Evolutionary conservation across 2,113 vertebrate species (phyloP).

Genomic region (Malurus cyaneus): DNA sequence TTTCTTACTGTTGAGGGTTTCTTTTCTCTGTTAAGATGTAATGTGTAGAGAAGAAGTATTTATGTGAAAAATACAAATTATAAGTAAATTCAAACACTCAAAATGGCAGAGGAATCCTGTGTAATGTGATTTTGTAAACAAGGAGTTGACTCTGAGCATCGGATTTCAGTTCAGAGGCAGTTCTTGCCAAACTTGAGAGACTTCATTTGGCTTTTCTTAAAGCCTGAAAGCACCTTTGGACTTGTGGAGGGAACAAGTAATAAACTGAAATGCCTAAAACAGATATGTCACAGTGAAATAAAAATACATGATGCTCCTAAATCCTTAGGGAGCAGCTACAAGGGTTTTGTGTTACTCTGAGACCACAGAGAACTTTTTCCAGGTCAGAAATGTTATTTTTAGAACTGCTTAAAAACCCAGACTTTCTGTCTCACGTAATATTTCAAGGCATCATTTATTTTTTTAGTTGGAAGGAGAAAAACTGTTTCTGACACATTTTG

Average conservation of each 20-base stretch:
- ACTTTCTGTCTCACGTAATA: neutral
- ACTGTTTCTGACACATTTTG: neutral
- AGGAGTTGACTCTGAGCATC: neutral
- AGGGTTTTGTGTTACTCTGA: neutral
- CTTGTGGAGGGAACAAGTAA: neutral
- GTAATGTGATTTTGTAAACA: fast-evolving
- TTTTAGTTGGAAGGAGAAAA: neutral
- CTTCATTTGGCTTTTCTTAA: neutral
- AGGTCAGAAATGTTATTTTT: conserved; percentile 7
- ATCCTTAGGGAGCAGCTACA: neutral
- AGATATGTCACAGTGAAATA: neutral
- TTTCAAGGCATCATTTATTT: neutral
- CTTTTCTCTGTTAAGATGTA: neutral
- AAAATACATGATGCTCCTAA: neutral
- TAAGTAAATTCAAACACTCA: neutral
- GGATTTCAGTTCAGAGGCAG: neutral
- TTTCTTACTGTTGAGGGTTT: neutral
- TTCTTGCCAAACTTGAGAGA: neutral
- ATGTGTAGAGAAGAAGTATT: neutral
- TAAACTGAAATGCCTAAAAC: neutral
- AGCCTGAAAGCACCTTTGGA: neutral
- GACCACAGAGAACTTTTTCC: neutral
- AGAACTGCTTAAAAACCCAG: neutral
- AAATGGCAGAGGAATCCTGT: neutral
- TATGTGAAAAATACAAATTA: neutral